Evolutionary conservation across 2,888 invertebrate species (phyloP).

Genomic region (Coleophora deauratella): DNA sequence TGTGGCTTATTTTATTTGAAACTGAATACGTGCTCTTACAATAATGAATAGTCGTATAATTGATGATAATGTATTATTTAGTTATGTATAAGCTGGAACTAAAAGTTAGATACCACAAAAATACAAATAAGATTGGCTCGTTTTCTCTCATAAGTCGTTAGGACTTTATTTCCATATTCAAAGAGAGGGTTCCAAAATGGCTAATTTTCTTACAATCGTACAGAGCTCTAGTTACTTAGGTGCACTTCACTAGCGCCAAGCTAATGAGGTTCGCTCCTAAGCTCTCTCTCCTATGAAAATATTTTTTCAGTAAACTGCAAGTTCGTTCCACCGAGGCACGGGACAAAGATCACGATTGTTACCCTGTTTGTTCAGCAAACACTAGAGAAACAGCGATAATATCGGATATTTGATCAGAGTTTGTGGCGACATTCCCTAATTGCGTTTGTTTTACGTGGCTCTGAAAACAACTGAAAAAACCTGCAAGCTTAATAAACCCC

Average conservation of each 20-base stretch:
- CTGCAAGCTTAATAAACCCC: too few species aligned
- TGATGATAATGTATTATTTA: too few species aligned
- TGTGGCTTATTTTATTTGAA: constrained; percentile 40
- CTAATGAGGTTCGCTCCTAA: background rate
- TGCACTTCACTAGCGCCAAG: background rate
- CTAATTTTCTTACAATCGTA: too few species aligned
- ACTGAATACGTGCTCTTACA: background rate
- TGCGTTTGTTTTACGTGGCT: constrained; percentile 24
- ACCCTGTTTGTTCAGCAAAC: constrained; percentile 10
- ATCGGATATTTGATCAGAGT: constrained; percentile 9
- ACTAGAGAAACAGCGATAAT: constrained; percentile 11
- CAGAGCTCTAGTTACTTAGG: too few species aligned
- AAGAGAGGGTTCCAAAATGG: too few species aligned
- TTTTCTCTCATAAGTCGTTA: too few species aligned
- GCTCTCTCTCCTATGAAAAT: constrained; percentile 3
- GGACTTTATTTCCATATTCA: too few species aligned
- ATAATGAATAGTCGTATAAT: too few species aligned
- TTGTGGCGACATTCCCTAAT: constrained; percentile 10
- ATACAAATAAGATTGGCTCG: too few species aligned
- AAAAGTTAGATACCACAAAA: too few species aligned
- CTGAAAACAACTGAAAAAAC: constrained; percentile 20
- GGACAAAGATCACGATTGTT: constrained; percentile 11
- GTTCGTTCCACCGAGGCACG: constrained; percentile 3
- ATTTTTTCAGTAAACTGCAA: constrained; percentile 8
- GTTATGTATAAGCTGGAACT: too few species aligned